Base-by-base conservation (phyloP, 2,797 vertebrate species). In the Parotocinclus haroldoi region DNA sequence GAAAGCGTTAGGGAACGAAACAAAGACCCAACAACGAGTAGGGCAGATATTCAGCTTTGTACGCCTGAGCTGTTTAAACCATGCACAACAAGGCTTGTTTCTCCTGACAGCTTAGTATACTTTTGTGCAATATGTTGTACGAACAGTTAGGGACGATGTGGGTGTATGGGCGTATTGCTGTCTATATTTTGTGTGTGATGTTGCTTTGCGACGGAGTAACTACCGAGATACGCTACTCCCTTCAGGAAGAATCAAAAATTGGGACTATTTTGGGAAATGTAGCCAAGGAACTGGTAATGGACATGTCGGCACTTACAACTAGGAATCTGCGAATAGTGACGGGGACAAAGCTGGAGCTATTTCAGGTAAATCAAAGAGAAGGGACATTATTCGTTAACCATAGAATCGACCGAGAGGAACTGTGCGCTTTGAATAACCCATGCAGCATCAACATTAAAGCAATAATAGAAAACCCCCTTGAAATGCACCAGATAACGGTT, bases 201-300 rank as follows among this genome's bases (percentile, higher is more conserved):
- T 52, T 74, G 44, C 11, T 78, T 46, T 78, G 77, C 67, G 64
- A 66, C 37, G 70, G 74, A 45, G 77, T 75, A 7, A 78, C 81
- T 44, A 82, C 84, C 52, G 85, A 90, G 9, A 78, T 89, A 70
- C 83, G 82, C 0, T 92, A 93, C 73, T 86, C 90, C 0, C 67
- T 90, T 9, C 79, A 78, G 54, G 93, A 93, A 54, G 92, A 94
- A 79, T 63, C 80, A 9, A 87, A 87, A 71, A 49, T 68, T 0
- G 90, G 88, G 0, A 78, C 81, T 0, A 64, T 83, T 9, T 81
- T 92, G 50, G 91, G 89, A 46, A 91, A 90, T 77, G 71, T 93
- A 58, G 87, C 86, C 27, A 92, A 89, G 70, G 91, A 93, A 55
- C 75, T 94, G 46, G 87, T 84, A 53, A 80, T 92, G 37, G 82